Conservation (phyloP, 2,113 vertebrate genomes). For the Falcunculus frontatus region DNA sequence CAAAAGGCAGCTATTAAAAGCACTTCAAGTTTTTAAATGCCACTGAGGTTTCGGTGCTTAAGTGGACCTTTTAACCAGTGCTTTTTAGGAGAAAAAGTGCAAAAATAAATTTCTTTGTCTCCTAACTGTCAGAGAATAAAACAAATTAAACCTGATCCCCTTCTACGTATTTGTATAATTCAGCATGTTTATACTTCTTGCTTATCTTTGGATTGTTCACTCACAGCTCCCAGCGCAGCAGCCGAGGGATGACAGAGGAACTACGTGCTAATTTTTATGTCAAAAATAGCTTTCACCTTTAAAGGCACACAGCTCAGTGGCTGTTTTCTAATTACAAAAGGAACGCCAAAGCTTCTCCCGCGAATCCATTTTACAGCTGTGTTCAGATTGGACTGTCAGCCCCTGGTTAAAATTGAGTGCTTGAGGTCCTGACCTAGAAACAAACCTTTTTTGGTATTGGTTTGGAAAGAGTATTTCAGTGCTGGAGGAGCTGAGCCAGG, state of each 20-base stretch:
- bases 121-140: neutral
- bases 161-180: neutral
- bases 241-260: conserved; percentile 37
- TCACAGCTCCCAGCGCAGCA: conserved; percentile 20
- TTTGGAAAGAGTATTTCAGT: conserved; percentile 32
- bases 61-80: neutral
- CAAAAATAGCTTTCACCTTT: conserved; percentile 58
- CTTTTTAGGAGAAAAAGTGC: neutral
- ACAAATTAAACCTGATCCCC: neutral
- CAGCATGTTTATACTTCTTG: neutral
- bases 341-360: neutral
- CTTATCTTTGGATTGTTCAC: conserved; percentile 2
- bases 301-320: neutral
- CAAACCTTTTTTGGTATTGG: conserved; percentile 59
- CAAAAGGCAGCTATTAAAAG: conserved; percentile 40
- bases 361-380: conserved; percentile 26
- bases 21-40: conserved; percentile 5
- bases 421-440: conserved; percentile 56
- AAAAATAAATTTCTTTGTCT: neutral
- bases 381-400: conserved; percentile 3
- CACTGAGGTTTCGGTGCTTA: neutral
- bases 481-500: neutral
- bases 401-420: conserved; percentile 25
- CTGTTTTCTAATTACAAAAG: conserved; percentile 31
- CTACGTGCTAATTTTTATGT: conserved; percentile 48